phyloP scores from a whole-genome alignment of 2,797 vertebrate genomes.

The Dermochelys coriacea region DNA sequence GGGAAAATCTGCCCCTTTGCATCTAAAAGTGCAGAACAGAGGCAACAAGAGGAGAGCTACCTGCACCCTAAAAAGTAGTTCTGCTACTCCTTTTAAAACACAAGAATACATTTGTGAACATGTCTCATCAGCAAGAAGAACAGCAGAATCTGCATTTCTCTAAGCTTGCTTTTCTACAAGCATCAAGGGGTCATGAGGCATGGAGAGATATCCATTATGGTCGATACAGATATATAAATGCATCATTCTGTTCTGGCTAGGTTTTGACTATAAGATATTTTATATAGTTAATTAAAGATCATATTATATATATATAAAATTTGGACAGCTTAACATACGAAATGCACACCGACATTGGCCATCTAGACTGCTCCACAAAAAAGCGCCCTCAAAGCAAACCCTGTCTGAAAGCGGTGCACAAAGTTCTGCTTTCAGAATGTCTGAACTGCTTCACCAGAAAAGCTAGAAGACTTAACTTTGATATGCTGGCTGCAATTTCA shows the following conservation, averaged over 20 bases:
- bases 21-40: neutral
- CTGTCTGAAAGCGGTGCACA: accelerated
- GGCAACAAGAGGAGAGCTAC: neutral
- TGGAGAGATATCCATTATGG: accelerated
- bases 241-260: neutral
- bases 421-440: neutral
- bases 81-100: neutral
- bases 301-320: accelerated
- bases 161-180: accelerated
- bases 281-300: neutral
- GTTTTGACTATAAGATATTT: neutral
- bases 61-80: neutral
- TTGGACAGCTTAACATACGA: accelerated
- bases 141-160: neutral
- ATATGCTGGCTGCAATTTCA: neutral
- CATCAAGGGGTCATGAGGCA: accelerated
- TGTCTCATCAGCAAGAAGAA: neutral
- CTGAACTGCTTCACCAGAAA: accelerated
- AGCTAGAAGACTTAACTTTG: neutral
- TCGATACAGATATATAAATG: accelerated
- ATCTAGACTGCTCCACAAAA: accelerated
- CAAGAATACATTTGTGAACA: neutral
- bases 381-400: neutral
- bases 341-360: neutral
- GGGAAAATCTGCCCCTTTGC: neutral